Evolutionary conservation across 2,888 invertebrate species (phyloP).

Genomic region (Maniola hyperantus): DNA sequence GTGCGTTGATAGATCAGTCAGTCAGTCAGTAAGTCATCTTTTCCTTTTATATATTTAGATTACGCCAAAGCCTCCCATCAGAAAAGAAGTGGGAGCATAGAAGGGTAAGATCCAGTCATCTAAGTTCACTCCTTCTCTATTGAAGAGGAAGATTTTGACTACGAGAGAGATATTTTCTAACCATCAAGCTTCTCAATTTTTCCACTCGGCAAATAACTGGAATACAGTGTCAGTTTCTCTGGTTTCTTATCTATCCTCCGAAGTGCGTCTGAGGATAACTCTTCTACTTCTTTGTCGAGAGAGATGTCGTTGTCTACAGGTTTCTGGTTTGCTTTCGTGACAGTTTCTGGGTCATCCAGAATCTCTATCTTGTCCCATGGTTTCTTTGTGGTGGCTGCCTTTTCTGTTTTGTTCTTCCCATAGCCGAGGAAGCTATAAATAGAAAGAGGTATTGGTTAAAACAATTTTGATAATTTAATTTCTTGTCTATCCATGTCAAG

Average conservation of each 20-base stretch:
- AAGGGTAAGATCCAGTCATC: too few relatives aligned
- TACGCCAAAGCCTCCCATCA: too few relatives aligned
- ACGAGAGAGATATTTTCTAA: background rate
- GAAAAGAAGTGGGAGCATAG: too few relatives aligned
- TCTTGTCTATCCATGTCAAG: too few relatives aligned
- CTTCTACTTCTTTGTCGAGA: constrained; percentile 62
- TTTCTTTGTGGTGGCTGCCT: constrained; percentile 47
- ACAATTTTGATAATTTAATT: too few relatives aligned
- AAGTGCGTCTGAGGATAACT: constrained; percentile 58
- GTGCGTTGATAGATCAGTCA: too few relatives aligned
- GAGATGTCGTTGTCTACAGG: constrained; percentile 59
- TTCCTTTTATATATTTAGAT: too few relatives aligned
- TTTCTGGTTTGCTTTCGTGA: constrained; percentile 46
- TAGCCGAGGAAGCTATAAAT: constrained; percentile 65
- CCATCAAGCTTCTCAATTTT: constrained; percentile 34
- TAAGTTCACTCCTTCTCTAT: too few relatives aligned
- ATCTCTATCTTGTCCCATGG: constrained; percentile 57
- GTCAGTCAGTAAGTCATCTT: too few relatives aligned
- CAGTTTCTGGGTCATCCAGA: constrained; percentile 54
- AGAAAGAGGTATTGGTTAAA: background rate
- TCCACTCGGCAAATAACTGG: constrained; percentile 56
- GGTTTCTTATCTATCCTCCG: constrained; percentile 63
- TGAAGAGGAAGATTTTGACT: too few relatives aligned
- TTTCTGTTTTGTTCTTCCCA: constrained; percentile 48
- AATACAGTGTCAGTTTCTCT: constrained; percentile 65